These are phyloP conservation scores for Enteromius fasciolatus DNA, from an alignment of 2,797 vertebrate species.

Conservation along the genomic window DNA sequence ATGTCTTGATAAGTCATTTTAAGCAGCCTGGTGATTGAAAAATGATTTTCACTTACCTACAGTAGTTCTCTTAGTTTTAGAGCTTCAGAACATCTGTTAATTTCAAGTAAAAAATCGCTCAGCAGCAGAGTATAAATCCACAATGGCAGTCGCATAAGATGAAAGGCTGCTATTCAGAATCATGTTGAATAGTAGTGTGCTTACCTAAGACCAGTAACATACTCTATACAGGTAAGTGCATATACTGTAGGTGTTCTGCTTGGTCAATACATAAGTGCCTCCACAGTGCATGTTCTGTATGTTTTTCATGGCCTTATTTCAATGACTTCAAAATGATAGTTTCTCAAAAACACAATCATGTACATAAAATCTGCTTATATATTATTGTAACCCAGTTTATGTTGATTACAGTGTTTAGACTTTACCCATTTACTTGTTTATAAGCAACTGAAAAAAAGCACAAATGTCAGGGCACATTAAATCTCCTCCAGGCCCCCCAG, in stretches of 20 bases:
- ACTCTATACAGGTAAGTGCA: background rate
- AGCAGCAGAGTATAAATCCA: background rate
- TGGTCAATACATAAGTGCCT: background rate
- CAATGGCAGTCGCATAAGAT: background rate
- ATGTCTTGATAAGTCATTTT: slow-evolving; percentile 11
- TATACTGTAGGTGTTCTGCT: background rate
- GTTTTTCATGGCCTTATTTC: too few species aligned
- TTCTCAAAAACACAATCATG: too few species aligned
- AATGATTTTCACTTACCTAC: slow-evolving; percentile 24
- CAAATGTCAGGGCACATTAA: too few species aligned
- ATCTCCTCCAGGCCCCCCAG: too few species aligned
- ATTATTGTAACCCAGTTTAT: too few species aligned
- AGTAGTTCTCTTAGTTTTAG: slow-evolving; percentile 6
- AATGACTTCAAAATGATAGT: too few species aligned
- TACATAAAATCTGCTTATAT: too few species aligned
- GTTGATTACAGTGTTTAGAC: too few species aligned
- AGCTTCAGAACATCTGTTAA: slow-evolving; percentile 1
- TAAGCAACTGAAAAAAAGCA: too few species aligned
- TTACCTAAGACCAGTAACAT: background rate
- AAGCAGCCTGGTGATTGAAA: slow-evolving; percentile 5
- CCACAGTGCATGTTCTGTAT: background rate
- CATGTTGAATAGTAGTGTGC: slow-evolving; percentile 2
- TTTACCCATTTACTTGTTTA: too few species aligned
- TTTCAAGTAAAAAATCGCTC: slow-evolving; percentile 16
- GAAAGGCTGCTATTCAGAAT: background rate